phyloP scores from a whole-genome alignment of 2,797 vertebrate genomes.

The Hyperoplus immaculatus region DNA sequence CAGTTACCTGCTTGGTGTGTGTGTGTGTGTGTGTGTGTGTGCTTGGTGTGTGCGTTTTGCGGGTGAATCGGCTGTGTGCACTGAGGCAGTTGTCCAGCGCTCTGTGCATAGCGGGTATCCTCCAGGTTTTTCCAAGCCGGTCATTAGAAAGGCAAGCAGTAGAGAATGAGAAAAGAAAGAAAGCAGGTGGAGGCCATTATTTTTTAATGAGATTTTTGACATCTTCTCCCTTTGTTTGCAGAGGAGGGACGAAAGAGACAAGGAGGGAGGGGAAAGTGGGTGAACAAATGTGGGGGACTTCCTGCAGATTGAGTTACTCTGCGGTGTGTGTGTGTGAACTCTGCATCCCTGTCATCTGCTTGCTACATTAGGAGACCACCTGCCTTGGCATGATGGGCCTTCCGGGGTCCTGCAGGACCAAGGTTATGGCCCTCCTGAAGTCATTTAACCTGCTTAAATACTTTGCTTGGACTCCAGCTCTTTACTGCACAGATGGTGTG shows the following conservation, averaged over 20 bases:
- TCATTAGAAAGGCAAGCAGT: slow-evolving; percentile 77
- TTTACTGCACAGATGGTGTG: slow-evolving; percentile 82
- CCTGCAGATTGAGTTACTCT: slow-evolving; percentile 79
- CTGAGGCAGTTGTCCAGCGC: slow-evolving; percentile 27
- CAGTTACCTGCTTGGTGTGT: slow-evolving; percentile 18
- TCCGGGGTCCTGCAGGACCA: slow-evolving; percentile 75
- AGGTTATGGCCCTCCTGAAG: slow-evolving; percentile 81
- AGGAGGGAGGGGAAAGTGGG: slow-evolving; percentile 32
- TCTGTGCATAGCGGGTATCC: slow-evolving; percentile 25
- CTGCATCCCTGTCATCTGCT: slow-evolving; percentile 83
- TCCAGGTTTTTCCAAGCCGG: slow-evolving; percentile 65
- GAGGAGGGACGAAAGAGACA: slow-evolving; percentile 60
- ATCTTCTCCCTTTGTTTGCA: slow-evolving; percentile 74
- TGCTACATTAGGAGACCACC: slow-evolving; percentile 77
- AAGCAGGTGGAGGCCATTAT: slow-evolving; percentile 83
- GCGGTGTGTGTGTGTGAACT: slow-evolving; percentile 74
- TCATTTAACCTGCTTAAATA: slow-evolving; percentile 75
- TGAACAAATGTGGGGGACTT: slow-evolving; percentile 63
- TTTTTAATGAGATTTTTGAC: slow-evolving; percentile 83
- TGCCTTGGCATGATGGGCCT: slow-evolving; percentile 70
- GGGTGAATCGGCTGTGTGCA: slow-evolving; percentile 19
- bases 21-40: slow-evolving; percentile 7
- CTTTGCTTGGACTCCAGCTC: slow-evolving; percentile 66
- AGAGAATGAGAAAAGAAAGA: slow-evolving; percentile 58
- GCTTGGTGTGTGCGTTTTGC: slow-evolving; percentile 16